Percentiles rank a stretch among this genome's conserved stretches.
These are phyloP conservation scores for Cryptosula pallasiana DNA, from an alignment of 2,888 invertebrate genomes.

Conservation along the genomic window DNA sequence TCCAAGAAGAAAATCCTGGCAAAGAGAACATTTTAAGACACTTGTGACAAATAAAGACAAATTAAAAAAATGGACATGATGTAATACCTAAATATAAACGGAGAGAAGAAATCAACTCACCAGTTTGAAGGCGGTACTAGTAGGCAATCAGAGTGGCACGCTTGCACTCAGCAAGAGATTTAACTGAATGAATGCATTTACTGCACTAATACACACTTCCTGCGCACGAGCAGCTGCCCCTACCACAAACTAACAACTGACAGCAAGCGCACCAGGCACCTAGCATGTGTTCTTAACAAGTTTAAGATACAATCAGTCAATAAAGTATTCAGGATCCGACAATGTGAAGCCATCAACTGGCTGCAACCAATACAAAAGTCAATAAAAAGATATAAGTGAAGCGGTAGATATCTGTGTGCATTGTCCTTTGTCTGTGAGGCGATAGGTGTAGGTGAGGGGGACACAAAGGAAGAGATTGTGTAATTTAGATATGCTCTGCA, in stretches of 20 bases:
- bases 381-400: not conserved
- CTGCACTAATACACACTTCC: not conserved
- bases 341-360: not conserved
- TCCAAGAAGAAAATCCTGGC: too few species aligned
- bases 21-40: too few species aligned
- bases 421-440: not conserved
- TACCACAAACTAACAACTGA: not conserved
- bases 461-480: constrained; percentile 1
- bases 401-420: not conserved
- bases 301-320: constrained; percentile 9
- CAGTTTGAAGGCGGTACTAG: too few species aligned
- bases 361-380: not conserved
- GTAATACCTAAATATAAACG: too few species aligned
- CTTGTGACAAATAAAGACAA: too few species aligned
- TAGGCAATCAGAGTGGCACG: not conserved
- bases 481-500: constrained; percentile 12
- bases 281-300: not conserved
- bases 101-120: too few species aligned
- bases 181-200: not conserved
- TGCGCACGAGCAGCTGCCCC: not conserved
- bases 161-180: not conserved
- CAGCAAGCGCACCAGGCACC: not conserved
- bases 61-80: too few species aligned
- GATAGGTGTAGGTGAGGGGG: not conserved
- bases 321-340: not conserved